A percentile compares a stretch with the other conserved stretches of the same genome.
These are phyloP conservation scores for Ochlodes sylvanus DNA, from an alignment of 2,888 invertebrate species.

Conservation along the genomic window DNA sequence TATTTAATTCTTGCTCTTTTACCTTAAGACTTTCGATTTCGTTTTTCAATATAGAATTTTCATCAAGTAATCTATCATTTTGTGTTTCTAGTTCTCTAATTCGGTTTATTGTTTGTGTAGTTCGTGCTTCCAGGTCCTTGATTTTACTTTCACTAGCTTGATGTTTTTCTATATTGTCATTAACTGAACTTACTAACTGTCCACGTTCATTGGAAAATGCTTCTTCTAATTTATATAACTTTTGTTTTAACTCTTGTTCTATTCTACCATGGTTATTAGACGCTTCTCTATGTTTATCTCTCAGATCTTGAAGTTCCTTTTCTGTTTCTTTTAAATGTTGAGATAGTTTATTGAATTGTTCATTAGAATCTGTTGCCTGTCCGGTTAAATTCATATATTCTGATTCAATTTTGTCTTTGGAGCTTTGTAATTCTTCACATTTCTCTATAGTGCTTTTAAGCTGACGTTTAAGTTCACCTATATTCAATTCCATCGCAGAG, in stretches of 20 bases:
- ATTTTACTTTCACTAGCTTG: slow-evolving; percentile 67
- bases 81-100: slow-evolving; percentile 62
- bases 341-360: slow-evolving; percentile 83
- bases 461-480: slow-evolving; percentile 85
- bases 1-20: slow-evolving; percentile 69
- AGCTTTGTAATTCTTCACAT: slow-evolving; percentile 80
- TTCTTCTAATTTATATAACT: slow-evolving; percentile 74
- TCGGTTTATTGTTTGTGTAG: slow-evolving; percentile 57
- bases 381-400: slow-evolving; percentile 86
- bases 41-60: slow-evolving; percentile 73
- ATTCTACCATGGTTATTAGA: slow-evolving; percentile 70
- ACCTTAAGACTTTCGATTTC: slow-evolving; percentile 69
- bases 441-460: slow-evolving; percentile 83
- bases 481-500: slow-evolving; percentile 78
- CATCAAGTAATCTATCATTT: slow-evolving; percentile 71
- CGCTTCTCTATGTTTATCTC: slow-evolving; percentile 77
- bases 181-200: slow-evolving; percentile 65
- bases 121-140: slow-evolving; percentile 63
- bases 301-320: slow-evolving; percentile 80
- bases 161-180: slow-evolving; percentile 68
- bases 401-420: slow-evolving; percentile 85
- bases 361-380: slow-evolving; percentile 85
- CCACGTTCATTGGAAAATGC: slow-evolving; percentile 70
- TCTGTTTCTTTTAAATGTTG: slow-evolving; percentile 85
- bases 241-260: slow-evolving; percentile 80